These are phyloP conservation scores for Scatophagus argus DNA, from an alignment of 2,113 vertebrate species.

Conservation along the genomic window DNA sequence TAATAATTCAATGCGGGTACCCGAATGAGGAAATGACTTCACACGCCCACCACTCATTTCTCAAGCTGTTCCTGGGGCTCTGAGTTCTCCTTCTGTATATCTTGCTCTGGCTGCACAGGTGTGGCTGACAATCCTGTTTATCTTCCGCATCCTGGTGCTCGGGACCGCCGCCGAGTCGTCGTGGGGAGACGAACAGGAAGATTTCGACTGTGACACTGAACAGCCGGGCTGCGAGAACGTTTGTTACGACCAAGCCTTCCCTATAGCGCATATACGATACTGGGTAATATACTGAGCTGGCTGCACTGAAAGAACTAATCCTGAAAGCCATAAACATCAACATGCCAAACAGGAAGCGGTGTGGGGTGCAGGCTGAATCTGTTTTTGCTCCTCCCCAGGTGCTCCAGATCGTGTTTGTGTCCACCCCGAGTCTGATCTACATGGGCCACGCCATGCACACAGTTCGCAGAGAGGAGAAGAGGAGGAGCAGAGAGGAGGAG, in stretches of 20 bases:
- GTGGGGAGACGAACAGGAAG: conserved; percentile 96
- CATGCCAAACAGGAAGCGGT: too few species aligned
- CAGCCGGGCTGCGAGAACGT: conserved; percentile 96
- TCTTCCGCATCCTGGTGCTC: conserved; percentile 97
- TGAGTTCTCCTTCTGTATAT: not conserved
- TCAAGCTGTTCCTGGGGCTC: not conserved
- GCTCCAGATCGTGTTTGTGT: conserved; percentile 98
- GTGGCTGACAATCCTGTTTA: conserved; percentile 96
- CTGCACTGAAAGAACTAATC: too few species aligned
- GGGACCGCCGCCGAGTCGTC: conserved; percentile 96
- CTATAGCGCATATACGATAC: conserved; percentile 96
- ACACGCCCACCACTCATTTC: too few species aligned
- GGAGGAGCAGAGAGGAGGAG: conserved; percentile 82
- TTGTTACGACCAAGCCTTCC: conserved; percentile 96
- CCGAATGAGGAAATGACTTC: too few species aligned
- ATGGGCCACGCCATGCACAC: conserved; percentile 96
- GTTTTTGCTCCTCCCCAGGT: conserved; percentile 73
- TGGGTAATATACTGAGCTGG: conserved; percentile 79
- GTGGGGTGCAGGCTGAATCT: too few species aligned
- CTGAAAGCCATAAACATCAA: too few species aligned
- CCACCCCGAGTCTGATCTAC: conserved; percentile 95
- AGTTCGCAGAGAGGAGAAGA: conserved; percentile 93
- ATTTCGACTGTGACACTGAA: conserved; percentile 93
- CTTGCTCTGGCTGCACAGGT: conserved; percentile 71
- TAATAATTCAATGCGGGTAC: too few species aligned